Evolutionary conservation across 2,113 vertebrate genomes (phyloP).

Genomic region (Nyctibius bracteatus): DNA sequence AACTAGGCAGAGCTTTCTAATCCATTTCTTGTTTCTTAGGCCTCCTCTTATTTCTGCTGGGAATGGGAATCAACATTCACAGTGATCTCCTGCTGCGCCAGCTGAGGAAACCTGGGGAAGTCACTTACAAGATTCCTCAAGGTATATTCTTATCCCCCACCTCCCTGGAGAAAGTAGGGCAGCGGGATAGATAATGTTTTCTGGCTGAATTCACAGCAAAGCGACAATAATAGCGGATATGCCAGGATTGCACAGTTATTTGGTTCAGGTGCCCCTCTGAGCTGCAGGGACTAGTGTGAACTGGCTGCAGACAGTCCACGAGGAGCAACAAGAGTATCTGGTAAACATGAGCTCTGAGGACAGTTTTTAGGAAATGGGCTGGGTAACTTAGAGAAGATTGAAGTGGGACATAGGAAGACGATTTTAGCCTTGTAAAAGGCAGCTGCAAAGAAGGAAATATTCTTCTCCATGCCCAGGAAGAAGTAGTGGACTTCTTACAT

Average conservation of each 20-base stretch:
- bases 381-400: not conserved
- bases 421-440: not conserved
- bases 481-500: not conserved
- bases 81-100: constrained; percentile 84
- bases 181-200: not conserved
- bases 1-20: not conserved
- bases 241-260: not conserved
- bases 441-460: not conserved
- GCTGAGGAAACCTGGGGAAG: constrained; percentile 85
- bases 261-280: rapidly evolving
- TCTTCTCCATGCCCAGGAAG: not conserved
- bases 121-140: constrained; percentile 83
- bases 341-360: not conserved
- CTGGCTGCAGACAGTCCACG: not conserved
- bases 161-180: not conserved
- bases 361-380: not conserved
- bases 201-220: not conserved
- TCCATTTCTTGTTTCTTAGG: constrained; percentile 68
- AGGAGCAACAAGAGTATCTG: not conserved
- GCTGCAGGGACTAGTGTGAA: not conserved
- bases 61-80: constrained; percentile 91
- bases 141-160: constrained; percentile 61
- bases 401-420: not conserved
- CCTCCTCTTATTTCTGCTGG: constrained; percentile 79
- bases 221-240: not conserved